Evolutionary conservation across 2,888 invertebrate genomes (phyloP), one percentile per base, ranked within the genome.

Genomic region (Nomada ferruginata): DNA sequence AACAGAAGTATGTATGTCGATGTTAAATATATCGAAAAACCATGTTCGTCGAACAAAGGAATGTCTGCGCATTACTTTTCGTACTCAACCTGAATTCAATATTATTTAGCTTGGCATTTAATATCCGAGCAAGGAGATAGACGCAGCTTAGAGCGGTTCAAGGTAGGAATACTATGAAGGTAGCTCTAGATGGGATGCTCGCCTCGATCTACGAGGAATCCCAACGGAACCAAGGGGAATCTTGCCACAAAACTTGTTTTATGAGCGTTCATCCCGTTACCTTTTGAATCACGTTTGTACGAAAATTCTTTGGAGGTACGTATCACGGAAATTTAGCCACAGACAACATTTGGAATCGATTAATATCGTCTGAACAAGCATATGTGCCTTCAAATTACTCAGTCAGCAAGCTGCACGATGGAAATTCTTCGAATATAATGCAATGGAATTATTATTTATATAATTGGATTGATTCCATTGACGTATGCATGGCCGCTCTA

Each of bases 81-180:
- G 60, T 42, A 36, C 20, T 9, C 20, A 5, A 2, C 26, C 63
- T 23, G 52, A 69, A 69, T 68, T 63, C 68, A 47, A 52, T 68
- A 64, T 75, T 76, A 76, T 63, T 76, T 79, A 50, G 63, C 42
- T 50, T 44, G 75, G 75, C 75, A 55, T 79, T 79, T 79, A 79
- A 79, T 79, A 79, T 79, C 66, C 74, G 53, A 59, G 52, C 36
- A 50, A 13, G 57, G 42, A 47, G 73, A 61, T 77, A 61, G 75
- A 47, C 63, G 61, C 36, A 60, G 55, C 64, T 53, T 53, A 36
- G 55, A 72, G 52, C 47, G 53, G 71, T 61, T 76, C 52, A 60
- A 42, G 13, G 23, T 52, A 52, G 42, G 52, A 59, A 42, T 26
- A 59, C n/a, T n/a, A 47, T 50, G 47, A 61, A 47, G 44, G 44